Percentiles rank a stretch among this genome's conserved stretches.
Evolutionary conservation across 2,113 vertebrate species (phyloP).

Genomic region (Falcunculus frontatus): DNA sequence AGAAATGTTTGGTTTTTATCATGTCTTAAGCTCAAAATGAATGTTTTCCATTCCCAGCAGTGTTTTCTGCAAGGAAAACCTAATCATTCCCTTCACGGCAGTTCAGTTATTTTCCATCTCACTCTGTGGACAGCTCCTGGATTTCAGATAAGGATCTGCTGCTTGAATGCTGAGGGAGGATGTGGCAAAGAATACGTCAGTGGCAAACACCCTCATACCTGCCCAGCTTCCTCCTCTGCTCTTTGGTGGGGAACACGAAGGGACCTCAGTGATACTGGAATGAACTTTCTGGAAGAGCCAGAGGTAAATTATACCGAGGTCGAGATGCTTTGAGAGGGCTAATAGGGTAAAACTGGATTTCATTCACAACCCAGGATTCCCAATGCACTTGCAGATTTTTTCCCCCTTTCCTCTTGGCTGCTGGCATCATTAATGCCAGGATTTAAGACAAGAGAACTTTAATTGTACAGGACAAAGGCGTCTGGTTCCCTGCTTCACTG

Average conservation of each 20-base stretch:
- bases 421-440: not conserved
- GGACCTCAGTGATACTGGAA: not conserved
- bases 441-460: conserved; percentile 35
- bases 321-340: not conserved
- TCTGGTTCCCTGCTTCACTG: not conserved
- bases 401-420: not conserved
- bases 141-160: not conserved
- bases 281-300: not conserved
- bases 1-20: not conserved
- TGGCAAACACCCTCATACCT: not conserved
- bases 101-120: not conserved
- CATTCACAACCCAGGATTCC: not conserved
- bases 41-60: not conserved
- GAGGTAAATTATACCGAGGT: not conserved
- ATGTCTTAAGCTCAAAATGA: not conserved
- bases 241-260: not conserved
- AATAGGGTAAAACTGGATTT: not conserved
- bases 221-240: not conserved
- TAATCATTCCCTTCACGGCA: not conserved
- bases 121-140: not conserved
- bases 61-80: not conserved
- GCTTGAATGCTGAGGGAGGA: not conserved
- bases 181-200: not conserved
- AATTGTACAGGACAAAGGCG: conserved; percentile 26
- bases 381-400: not conserved